Evolutionary conservation across 1,140 invertebrate genomes (phyloP).

Genomic region (Lepidotrigona ventralis): DNA sequence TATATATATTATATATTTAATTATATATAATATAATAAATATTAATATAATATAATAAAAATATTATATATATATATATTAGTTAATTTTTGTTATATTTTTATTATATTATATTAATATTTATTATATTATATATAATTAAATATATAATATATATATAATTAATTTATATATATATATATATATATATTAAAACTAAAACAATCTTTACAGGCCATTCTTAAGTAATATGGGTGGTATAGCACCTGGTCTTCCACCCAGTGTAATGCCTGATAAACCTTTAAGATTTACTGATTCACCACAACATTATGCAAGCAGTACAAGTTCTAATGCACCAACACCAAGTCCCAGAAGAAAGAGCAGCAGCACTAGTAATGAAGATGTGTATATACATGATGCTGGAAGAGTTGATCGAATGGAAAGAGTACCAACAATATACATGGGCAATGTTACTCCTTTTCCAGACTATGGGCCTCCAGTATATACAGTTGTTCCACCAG

Average conservation of each 20-base stretch:
- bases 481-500: conserved; percentile 70
- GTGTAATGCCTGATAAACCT: conserved; percentile 81
- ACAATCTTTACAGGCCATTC: conserved; percentile 67
- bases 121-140: background rate
- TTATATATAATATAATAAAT: background rate
- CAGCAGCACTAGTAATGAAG: conserved; percentile 83
- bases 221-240: conserved; percentile 77
- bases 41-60: background rate
- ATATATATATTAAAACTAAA: background rate
- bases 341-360: conserved; percentile 86
- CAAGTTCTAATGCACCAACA: conserved; percentile 82
- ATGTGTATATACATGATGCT: conserved; percentile 76
- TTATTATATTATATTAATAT: too few species aligned
- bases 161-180: background rate
- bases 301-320: conserved; percentile 82
- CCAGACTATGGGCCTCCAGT: conserved; percentile 74
- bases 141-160: background rate
- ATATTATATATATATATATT: too few species aligned
- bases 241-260: conserved; percentile 70
- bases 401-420: conserved; percentile 76
- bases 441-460: conserved; percentile 70
- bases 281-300: conserved; percentile 89
- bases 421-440: conserved; percentile 81
- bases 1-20: background rate
- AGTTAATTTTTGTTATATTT: too few species aligned